Evolutionary conservation across 2,888 invertebrate species (phyloP), one percentile per base, ranked within the genome.

Genomic region (Sceliomorpha sp.): DNA sequence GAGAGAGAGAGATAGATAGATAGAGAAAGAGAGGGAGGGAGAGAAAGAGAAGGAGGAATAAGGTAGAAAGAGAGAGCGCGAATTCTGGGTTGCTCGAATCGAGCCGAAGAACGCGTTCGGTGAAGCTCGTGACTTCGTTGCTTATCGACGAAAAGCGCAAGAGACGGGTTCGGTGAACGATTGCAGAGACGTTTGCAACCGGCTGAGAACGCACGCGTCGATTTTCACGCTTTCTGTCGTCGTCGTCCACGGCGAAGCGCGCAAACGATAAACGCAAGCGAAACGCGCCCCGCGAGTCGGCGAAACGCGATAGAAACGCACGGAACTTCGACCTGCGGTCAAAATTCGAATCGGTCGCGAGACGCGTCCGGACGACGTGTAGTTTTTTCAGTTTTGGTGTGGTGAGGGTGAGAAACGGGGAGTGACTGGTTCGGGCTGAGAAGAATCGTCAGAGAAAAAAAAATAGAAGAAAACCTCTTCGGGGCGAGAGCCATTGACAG

Each of bases 101-200:
- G 34, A 37, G 50, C 36, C 17, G 27, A 71, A 73, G 76, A 78
- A 7, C 47, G 47, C 12, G 14, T 27, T 27, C 14, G 29, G 29
- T 17, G 47, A 12, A 32, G 47, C 36, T 50, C 50, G 37, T 14
- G 6, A 24, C 42, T 42, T 42, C 27, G 15, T 24, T 20, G 39
- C 39, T 42, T 42, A 42, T 42, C 42, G 42, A 42, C 42, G 42
- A 42, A 42, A 42, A 8, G 27, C 42, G 39, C 34, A 9, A 20
- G 39, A 9, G 20, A 40, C 39, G 39, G 39, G 39, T 40, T 20
- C 39, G 39, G 8, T 40, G 39, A 40, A 12, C 27, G 27, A 12
- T 26, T 42, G 15, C 37, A 37, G 37, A 37, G 37, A 37, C 37
- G 40, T 34, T 29, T 26, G 32, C 7, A 36, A 39, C 47, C 50